Base-by-base conservation (phyloP, 2,113 vertebrate species). In the Chauna torquata region DNA sequence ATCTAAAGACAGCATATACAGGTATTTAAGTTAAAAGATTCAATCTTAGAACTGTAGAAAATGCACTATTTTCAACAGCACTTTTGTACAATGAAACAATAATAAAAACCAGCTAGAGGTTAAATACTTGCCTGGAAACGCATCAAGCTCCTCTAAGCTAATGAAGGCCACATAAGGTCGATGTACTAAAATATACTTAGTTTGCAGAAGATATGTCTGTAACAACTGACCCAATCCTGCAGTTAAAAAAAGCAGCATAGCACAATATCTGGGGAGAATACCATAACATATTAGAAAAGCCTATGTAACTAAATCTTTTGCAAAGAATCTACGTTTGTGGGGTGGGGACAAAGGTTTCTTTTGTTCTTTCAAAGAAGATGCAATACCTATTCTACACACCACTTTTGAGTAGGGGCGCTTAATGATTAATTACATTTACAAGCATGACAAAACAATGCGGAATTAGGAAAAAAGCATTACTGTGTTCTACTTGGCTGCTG, bases 161-260 rank as follows among this genome's bases (percentile, higher is more conserved):
- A 32, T 2, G 3, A 98, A 98, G 34, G 44, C 50, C 28, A 97
- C 16, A 12, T 82, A 94, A 57, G 98, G 94, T 57, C 98, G 97
- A 92, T 96, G 98, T 8, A 72, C 34, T 86, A 98, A 70, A 24
- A 66, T 14, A 22, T 9, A 17, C 5, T 64, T 12, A 6, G 40
- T 96, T 70, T 96, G 94, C 8, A 88, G 81, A 71, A 98, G 96
- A 49, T 97, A 92, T 0, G 12, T 57, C 86, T 90, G 50, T 64
- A 99, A 91, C 55, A 98, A 91, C 77, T 98, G 98, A 18, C 98
- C 98, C 89, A 99, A 45, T 44, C 98, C 98, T 62, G 76, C 98
- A 28, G 96, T 97, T 92, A 98, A 57, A 91, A 98, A 59, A 30
- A 98, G 27, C 97, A 98, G 76, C 96, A 95, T 92, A 45, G 98